Percentiles rank a stretch among this genome's conserved stretches.
These are phyloP conservation scores for Sebastolobus altivelis DNA, from an alignment of 2,797 vertebrate genomes.

Conservation along the genomic window DNA sequence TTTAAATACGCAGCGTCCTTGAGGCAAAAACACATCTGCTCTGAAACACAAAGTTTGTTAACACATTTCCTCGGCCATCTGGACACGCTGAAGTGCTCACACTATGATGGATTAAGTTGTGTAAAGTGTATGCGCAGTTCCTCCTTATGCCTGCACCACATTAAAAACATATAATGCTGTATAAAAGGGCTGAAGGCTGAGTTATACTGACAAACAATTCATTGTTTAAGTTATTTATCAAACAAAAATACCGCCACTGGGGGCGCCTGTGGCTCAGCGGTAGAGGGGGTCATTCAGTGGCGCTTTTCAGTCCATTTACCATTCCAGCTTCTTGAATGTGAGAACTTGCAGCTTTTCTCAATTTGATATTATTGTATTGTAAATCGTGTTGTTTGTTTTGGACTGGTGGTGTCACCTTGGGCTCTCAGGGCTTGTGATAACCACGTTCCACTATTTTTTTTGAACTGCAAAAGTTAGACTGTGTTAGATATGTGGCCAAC, in stretches of 20 bases:
- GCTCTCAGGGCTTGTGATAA: background rate
- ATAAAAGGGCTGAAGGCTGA: background rate
- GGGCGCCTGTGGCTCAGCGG: too few relatives aligned
- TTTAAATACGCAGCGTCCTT: constrained; percentile 24
- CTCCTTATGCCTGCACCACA: background rate
- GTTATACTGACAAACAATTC: background rate
- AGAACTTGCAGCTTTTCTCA: background rate
- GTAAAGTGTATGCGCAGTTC: background rate
- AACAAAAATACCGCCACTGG: background rate
- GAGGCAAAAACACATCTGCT: constrained; percentile 29
- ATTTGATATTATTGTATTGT: background rate
- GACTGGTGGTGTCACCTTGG: background rate
- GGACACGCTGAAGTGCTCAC: constrained; percentile 13
- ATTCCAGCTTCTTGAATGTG: background rate
- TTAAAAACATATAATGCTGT: background rate
- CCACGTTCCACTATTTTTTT: background rate
- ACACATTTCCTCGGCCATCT: constrained; percentile 31
- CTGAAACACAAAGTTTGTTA: constrained; percentile 25
- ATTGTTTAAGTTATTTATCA: background rate
- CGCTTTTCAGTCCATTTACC: background rate
- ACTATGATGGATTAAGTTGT: background rate
- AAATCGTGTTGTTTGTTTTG: background rate
- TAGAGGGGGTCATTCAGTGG: too few relatives aligned
- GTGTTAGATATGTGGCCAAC: background rate
- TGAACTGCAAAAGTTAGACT: background rate